These are phyloP conservation scores for Melanostigma gelatinosum DNA, from an alignment of 2,113 vertebrate genomes.

Conservation along the genomic window DNA sequence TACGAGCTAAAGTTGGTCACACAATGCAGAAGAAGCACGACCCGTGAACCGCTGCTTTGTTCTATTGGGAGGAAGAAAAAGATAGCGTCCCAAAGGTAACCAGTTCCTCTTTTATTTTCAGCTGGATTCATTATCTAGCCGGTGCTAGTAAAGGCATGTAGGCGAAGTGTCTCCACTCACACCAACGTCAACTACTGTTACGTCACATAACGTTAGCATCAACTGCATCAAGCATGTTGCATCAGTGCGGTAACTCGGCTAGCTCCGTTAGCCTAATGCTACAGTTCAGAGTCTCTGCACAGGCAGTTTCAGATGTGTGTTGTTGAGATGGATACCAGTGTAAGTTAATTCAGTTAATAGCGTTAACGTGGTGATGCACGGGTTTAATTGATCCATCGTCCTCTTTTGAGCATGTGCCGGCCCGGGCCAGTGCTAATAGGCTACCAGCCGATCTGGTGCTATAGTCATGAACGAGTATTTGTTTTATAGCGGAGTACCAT, in stretches of 20 bases:
- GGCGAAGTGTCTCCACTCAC: neutral
- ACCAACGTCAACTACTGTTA: neutral
- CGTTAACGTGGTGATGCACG: neutral
- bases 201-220: conserved; percentile 12
- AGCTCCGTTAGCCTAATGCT: neutral
- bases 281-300: too few relatives aligned
- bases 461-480: neutral
- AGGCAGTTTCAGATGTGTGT: neutral
- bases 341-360: neutral
- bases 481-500: too few relatives aligned
- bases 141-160: neutral
- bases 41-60: neutral
- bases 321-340: too few relatives aligned
- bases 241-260: neutral
- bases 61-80: neutral
- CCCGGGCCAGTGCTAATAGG: conserved; percentile 16
- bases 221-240: conserved; percentile 1
- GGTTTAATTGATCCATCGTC: neutral
- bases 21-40: too few relatives aligned
- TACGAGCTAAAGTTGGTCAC: conserved; percentile 3
- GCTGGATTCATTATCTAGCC: too few relatives aligned
- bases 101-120: neutral
- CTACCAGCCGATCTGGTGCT: neutral
- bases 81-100: conserved; percentile 22
- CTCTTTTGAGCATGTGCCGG: neutral